These are phyloP conservation scores for Himalopsyche phryganea DNA, from an alignment of 1,140 invertebrate genomes.

Conservation along the genomic window DNA sequence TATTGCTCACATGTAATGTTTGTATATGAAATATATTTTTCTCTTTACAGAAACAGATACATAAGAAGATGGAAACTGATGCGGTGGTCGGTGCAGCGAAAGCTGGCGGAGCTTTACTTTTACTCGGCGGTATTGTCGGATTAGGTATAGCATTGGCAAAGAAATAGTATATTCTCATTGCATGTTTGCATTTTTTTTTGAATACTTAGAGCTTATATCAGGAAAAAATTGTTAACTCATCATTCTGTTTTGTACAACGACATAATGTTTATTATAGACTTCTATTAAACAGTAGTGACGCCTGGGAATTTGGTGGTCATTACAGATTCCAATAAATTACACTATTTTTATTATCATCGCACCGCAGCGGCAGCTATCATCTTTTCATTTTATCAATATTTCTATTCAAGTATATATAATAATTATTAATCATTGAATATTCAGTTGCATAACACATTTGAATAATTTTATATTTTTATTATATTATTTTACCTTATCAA, in stretches of 20 bases:
- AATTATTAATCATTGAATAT: not conserved
- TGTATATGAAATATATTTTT: constrained; percentile 19
- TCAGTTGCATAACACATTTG: not conserved
- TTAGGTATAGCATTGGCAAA: constrained; percentile 74
- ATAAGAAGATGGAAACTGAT: constrained; percentile 86
- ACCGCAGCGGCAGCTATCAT: too few species aligned
- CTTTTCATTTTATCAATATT: not conserved
- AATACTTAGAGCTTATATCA: not conserved
- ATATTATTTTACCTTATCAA: too few species aligned
- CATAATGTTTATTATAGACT: too few species aligned
- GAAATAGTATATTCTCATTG: constrained; percentile 41
- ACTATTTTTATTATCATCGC: too few species aligned
- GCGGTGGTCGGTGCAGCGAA: constrained; percentile 85
- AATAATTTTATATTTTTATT: too few species aligned
- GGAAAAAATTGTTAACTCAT: too few species aligned
- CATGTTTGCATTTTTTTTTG: not conserved
- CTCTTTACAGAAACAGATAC: constrained; percentile 73
- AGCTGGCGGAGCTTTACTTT: constrained; percentile 76
- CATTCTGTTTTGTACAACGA: too few species aligned
- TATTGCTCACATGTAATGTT: too few species aligned
- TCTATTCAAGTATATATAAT: not conserved
- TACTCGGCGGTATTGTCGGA: constrained; percentile 74
- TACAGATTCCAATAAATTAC: too few species aligned
- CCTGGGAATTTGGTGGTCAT: too few species aligned
- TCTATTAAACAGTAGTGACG: too few species aligned